Percentiles rank a stretch among this genome's conserved stretches.
phyloP scores from a whole-genome alignment of 2,113 vertebrate genomes.

The Panurus biarmicus region DNA sequence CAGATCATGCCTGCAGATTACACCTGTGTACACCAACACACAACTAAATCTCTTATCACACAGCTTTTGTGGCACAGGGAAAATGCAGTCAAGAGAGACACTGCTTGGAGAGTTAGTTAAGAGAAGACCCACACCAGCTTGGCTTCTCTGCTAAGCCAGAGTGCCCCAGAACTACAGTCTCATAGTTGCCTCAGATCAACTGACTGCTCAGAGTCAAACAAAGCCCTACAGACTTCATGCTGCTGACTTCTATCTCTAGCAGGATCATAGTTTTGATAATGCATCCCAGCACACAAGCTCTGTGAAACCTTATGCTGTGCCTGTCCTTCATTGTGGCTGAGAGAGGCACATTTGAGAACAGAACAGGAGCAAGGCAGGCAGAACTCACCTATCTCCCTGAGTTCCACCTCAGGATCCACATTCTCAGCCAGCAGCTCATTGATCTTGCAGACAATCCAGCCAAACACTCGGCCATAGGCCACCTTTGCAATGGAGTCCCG shows the following conservation, averaged over 20 bases:
- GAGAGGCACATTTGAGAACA: neutral
- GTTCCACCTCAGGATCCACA: slow-evolving; percentile 45
- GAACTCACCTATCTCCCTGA: slow-evolving; percentile 71
- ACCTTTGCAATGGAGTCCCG: slow-evolving; percentile 76
- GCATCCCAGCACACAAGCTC: neutral
- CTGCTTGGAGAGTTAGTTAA: neutral
- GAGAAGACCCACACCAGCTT: neutral
- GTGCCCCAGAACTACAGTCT: neutral
- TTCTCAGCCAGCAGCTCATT: slow-evolving; percentile 71
- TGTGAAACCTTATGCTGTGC: neutral
- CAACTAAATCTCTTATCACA: neutral
- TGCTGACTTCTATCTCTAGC: neutral
- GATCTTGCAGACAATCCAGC: slow-evolving; percentile 77
- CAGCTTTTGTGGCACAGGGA: neutral
- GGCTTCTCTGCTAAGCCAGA: neutral
- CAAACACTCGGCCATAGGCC: slow-evolving; percentile 71
- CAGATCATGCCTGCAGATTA: neutral
- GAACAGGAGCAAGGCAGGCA: neutral
- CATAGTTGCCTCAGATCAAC: neutral
- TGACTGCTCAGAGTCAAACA: neutral
- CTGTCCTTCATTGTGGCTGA: neutral
- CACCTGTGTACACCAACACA: neutral
- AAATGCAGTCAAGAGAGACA: neutral
- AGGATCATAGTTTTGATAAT: neutral
- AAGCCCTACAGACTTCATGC: neutral